phyloP scores from a whole-genome alignment of 2,888 invertebrate genomes.

The Calephelis perditalis region DNA sequence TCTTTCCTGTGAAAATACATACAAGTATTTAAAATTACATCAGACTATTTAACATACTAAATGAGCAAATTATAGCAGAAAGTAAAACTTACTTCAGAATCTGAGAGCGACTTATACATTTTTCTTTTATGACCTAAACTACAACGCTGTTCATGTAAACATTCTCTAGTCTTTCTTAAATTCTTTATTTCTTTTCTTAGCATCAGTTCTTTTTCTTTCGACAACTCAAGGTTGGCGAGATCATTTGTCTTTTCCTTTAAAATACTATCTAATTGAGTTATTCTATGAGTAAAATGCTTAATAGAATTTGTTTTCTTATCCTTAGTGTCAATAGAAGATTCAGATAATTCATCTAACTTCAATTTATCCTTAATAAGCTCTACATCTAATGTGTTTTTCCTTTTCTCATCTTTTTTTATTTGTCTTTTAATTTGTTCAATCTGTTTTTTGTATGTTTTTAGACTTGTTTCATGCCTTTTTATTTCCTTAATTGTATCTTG shows the following conservation, averaged over 20 bases:
- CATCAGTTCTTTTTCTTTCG: conserved; percentile 80
- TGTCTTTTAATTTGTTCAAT: conserved; percentile 86
- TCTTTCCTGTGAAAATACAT: conserved; percentile 72
- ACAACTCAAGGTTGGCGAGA: conserved; percentile 77
- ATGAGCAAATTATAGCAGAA: neutral
- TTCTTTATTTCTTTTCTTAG: conserved; percentile 89
- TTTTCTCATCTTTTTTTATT: conserved; percentile 85
- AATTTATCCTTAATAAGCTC: conserved; percentile 79
- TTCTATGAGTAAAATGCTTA: conserved; percentile 81
- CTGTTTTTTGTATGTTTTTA: conserved; percentile 86
- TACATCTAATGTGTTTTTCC: conserved; percentile 82
- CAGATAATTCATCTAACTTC: conserved; percentile 69
- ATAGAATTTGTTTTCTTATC: conserved; percentile 78
- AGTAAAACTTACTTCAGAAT: conserved; percentile 72
- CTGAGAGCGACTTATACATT: conserved; percentile 84
- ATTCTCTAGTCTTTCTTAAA: conserved; percentile 86
- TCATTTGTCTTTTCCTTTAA: conserved; percentile 84
- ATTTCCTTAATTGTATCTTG: conserved; percentile 81
- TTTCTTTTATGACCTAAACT: conserved; percentile 86
- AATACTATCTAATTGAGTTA: conserved; percentile 83
- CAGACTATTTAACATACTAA: neutral
- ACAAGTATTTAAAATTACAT: conserved; percentile 16
- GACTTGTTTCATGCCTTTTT: conserved; percentile 83
- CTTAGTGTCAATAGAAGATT: conserved; percentile 73
- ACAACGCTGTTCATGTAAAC: conserved; percentile 86